These are phyloP conservation scores for Propithecus perrieri DNA, from an alignment of 2,797 vertebrate genomes.

Conservation along the genomic window DNA sequence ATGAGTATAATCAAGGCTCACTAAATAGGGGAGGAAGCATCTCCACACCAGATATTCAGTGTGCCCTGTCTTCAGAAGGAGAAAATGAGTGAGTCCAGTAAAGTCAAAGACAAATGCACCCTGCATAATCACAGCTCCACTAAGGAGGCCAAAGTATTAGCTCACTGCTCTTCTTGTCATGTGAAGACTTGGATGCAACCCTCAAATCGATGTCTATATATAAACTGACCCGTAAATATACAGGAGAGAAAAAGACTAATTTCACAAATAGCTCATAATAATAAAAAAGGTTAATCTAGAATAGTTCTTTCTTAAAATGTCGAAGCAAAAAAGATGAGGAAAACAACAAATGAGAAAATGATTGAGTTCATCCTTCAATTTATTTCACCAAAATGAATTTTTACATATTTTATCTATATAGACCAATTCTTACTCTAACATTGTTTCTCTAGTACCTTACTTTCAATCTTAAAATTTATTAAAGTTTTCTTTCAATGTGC, in stretches of 20 bases:
- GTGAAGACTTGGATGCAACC: not conserved
- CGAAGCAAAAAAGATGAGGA: not conserved
- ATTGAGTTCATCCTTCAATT: not conserved
- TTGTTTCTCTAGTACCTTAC: not conserved
- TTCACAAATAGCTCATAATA: not conserved
- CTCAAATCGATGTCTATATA: not conserved
- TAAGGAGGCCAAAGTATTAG: no score
- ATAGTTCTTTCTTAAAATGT: not conserved
- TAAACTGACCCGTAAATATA: not conserved
- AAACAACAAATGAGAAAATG: not conserved
- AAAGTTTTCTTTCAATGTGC: not conserved
- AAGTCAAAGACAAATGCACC: not conserved
- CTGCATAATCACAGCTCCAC: not conserved
- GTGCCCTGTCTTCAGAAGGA: not conserved
- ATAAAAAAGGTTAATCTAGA: not conserved
- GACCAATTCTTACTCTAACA: not conserved
- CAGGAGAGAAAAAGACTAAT: not conserved
- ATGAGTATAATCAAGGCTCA: not conserved
- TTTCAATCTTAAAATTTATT: not conserved
- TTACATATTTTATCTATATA: not conserved
- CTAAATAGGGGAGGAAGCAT: not conserved
- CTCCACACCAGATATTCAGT: not conserved
- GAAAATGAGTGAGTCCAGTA: not conserved
- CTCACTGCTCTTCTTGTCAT: not conserved
- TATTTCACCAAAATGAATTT: constrained; percentile 24